A percentile compares a stretch with the other conserved stretches of the same genome.
Conservation (phyloP, 2,888 invertebrate genomes). For the Cepaea hortensis region DNA sequence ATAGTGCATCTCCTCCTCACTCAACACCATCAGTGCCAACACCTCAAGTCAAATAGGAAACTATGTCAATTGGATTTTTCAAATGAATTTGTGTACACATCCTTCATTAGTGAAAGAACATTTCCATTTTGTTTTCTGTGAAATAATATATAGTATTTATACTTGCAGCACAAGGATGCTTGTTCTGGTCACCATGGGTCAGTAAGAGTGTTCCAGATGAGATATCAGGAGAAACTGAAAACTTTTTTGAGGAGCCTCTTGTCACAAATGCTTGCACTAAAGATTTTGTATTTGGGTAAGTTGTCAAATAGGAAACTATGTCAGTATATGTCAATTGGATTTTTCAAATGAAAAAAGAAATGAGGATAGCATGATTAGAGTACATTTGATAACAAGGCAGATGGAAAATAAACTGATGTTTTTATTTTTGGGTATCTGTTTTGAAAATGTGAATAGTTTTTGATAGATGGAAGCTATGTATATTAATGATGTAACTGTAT, state of each 20-base stretch:
- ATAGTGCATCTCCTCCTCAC: no score
- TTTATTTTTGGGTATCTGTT: background rate
- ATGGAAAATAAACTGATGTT: background rate
- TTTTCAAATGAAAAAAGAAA: background rate
- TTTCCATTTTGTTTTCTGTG: no score
- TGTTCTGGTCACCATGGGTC: slow-evolving; percentile 69
- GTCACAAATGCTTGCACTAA: slow-evolving; percentile 38
- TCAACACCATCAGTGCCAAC: no score
- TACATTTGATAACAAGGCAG: background rate
- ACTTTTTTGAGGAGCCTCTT: slow-evolving; percentile 33
- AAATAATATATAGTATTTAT: no score
- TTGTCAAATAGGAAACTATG: background rate
- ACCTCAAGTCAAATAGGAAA: no score
- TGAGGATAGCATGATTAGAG: background rate
- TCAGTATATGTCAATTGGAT: background rate
- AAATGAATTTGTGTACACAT: no score
- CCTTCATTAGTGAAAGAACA: no score
- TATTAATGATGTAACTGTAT: background rate
- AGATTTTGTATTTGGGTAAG: slow-evolving; percentile 42
- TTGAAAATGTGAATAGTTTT: background rate
- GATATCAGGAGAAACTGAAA: slow-evolving; percentile 33
- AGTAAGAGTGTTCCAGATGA: slow-evolving; percentile 54
- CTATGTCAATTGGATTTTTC: no score
- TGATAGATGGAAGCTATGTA: background rate
- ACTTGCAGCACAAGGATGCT: slow-evolving; percentile 52